phyloP scores from a whole-genome alignment of 1,140 invertebrate species.

The Melitaea cinxia region DNA sequence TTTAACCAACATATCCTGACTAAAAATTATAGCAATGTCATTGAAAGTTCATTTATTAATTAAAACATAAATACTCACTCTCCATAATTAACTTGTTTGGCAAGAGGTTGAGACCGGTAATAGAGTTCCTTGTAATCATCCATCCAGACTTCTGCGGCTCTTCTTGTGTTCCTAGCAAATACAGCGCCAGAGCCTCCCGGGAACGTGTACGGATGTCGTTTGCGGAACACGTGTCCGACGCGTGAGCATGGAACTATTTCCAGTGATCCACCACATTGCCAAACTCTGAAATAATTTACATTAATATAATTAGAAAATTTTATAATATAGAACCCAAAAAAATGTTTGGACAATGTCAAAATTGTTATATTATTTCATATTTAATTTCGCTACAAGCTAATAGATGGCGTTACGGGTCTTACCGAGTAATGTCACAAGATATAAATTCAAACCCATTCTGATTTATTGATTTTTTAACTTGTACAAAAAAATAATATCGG shows the following conservation, averaged over 20 bases:
- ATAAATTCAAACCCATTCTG: no score
- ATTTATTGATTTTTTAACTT: no score
- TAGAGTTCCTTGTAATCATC: slow-evolving; percentile 97
- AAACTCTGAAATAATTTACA: slow-evolving; percentile 55
- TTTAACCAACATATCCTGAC: no score
- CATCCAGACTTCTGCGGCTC: slow-evolving; percentile 98
- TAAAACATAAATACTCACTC: slow-evolving; percentile 86
- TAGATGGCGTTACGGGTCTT: no score
- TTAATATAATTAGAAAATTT: not conserved
- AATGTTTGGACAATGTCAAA: no score
- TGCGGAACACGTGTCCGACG: slow-evolving; percentile 94
- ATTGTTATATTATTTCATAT: no score
- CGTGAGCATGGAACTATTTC: slow-evolving; percentile 97
- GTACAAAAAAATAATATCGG: no score
- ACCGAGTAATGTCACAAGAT: no score
- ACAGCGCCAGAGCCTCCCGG: slow-evolving; percentile 95
- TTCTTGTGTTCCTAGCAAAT: slow-evolving; percentile 92
- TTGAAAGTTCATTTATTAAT: no score
- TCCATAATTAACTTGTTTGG: slow-evolving; percentile 93
- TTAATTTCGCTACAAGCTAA: no score
- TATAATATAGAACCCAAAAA: not conserved
- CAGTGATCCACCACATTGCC: slow-evolving; percentile 96
- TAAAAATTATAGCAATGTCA: not conserved
- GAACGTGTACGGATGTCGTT: slow-evolving; percentile 97
- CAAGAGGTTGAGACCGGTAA: slow-evolving; percentile 92